These are phyloP conservation scores for Andrena bicolor DNA, from an alignment of 2,888 invertebrate species.

Conservation along the genomic window DNA sequence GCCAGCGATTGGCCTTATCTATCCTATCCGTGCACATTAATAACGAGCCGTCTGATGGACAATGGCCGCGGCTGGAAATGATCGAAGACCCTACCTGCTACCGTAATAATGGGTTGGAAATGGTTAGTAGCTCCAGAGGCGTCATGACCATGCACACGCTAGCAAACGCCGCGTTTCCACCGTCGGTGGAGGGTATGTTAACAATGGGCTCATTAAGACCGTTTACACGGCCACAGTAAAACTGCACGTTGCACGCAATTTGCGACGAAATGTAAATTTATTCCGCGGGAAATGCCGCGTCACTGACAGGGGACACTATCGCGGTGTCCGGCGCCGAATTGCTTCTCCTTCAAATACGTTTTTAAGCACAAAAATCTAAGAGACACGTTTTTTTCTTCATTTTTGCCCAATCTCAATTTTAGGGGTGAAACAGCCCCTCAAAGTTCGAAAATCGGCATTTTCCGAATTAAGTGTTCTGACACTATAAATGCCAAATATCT, in stretches of 20 bases:
- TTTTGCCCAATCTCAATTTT: too few species aligned
- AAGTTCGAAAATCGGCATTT: too few species aligned
- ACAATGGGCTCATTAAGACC: slow-evolving; percentile 66
- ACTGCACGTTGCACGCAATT: slow-evolving; percentile 25
- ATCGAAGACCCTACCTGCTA: slow-evolving; percentile 55
- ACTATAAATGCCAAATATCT: too few species aligned
- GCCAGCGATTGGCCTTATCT: slow-evolving; percentile 38
- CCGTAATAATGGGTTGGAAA: slow-evolving; percentile 60
- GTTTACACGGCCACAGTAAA: slow-evolving; percentile 56
- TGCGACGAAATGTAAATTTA: slow-evolving; percentile 37
- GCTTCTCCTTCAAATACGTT: too few species aligned
- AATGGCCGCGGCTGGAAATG: slow-evolving; percentile 45
- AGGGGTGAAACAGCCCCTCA: too few species aligned
- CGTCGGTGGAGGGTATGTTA: slow-evolving; percentile 37
- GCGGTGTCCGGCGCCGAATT: too few species aligned
- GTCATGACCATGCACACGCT: slow-evolving; percentile 43
- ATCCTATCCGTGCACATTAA: slow-evolving; percentile 35
- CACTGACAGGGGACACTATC: neutral
- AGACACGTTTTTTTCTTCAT: too few species aligned
- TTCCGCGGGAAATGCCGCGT: slow-evolving; percentile 17
- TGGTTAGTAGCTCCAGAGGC: slow-evolving; percentile 35
- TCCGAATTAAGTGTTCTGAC: too few species aligned
- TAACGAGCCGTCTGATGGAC: slow-evolving; percentile 51
- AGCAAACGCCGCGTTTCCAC: slow-evolving; percentile 29
- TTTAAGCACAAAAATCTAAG: too few species aligned